Conservation (phyloP, 2,888 invertebrate species). For the Papilio elwesi region DNA sequence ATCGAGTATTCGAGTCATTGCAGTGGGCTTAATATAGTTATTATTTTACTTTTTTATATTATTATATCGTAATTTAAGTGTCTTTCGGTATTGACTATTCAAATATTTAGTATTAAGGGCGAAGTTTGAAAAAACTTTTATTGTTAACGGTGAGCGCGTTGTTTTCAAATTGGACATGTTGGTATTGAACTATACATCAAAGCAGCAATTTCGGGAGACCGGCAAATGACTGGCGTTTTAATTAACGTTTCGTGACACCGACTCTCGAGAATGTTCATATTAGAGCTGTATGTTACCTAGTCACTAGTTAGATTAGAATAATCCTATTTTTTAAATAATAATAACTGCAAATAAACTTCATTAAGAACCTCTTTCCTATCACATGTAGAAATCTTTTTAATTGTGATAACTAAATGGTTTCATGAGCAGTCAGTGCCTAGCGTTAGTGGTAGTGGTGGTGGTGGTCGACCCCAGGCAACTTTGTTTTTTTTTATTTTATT, state of each 20-base stretch:
- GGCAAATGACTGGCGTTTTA: constrained; percentile 33
- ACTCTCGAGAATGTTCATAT: constrained; percentile 18
- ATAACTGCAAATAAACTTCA: background rate
- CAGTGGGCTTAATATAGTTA: too few species aligned
- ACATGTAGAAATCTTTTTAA: background rate
- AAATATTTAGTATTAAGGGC: too few species aligned
- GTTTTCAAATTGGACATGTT: constrained; percentile 1
- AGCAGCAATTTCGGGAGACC: constrained; percentile 26
- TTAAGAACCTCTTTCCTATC: background rate
- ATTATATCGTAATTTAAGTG: too few species aligned
- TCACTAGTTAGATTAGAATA: background rate
- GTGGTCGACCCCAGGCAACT: too few species aligned
- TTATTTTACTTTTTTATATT: too few species aligned
- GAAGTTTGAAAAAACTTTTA: too few species aligned
- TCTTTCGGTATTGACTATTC: too few species aligned
- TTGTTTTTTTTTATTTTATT: too few species aligned
- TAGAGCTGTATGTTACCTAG: background rate
- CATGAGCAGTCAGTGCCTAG: too few species aligned
- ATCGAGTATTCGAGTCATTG: too few species aligned
- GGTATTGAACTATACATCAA: constrained; percentile 28
- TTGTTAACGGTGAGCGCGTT: background rate
- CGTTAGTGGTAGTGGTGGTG: too few species aligned
- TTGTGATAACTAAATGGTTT: too few species aligned
- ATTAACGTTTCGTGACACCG: constrained; percentile 29
- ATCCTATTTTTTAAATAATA: background rate